Evolutionary conservation across 2,113 vertebrate genomes (phyloP).

Genomic region (Crypturellus undulatus): DNA sequence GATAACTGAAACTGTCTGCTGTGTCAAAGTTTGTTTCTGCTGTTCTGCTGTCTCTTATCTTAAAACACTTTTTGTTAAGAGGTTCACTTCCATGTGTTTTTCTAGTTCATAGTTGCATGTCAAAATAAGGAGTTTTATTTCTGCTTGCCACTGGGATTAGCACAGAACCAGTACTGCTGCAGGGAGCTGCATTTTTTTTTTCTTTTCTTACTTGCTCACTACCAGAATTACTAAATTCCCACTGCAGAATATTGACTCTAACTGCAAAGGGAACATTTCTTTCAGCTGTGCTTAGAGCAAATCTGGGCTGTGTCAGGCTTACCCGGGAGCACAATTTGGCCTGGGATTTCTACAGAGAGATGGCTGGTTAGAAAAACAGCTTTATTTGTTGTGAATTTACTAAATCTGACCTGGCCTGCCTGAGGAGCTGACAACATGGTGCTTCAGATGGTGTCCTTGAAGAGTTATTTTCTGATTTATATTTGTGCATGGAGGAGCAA

Average conservation of each 20-base stretch:
- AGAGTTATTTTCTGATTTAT: background rate
- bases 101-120: background rate
- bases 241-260: background rate
- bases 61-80: background rate
- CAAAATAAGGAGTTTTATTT: background rate
- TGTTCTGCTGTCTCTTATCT: background rate
- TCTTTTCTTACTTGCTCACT: background rate
- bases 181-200: background rate
- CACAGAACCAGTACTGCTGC: background rate
- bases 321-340: rapidly evolving
- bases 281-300: background rate
- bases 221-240: background rate
- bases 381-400: background rate
- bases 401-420: background rate
- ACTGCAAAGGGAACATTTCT: background rate
- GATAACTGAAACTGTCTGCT: background rate
- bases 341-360: background rate
- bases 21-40: background rate
- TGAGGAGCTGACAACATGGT: background rate
- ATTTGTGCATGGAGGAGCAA: rapidly evolving
- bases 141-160: background rate
- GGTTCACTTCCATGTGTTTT: background rate
- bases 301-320: background rate
- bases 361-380: background rate
- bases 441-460: background rate